Percentiles rank a stretch among this genome's conserved stretches.
Conservation (phyloP, 2,888 invertebrate species). For the Melinaea marsaeus region DNA sequence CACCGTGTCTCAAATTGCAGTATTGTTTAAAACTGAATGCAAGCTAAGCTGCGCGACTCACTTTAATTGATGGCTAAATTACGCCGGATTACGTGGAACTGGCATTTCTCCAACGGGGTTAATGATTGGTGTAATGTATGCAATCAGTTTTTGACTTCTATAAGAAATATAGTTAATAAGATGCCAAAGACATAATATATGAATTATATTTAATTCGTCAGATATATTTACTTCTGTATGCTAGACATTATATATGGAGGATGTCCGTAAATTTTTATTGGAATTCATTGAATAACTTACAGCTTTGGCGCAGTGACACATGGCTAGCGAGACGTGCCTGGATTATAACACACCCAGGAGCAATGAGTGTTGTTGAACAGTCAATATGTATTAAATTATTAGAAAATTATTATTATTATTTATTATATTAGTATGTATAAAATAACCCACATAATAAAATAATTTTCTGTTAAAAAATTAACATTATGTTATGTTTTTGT, state of each 20-base stretch:
- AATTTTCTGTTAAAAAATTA: too few species aligned
- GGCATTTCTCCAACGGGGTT: slow-evolving; percentile 5
- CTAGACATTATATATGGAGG: neutral
- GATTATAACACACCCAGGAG: slow-evolving; percentile 12
- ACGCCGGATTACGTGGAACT: slow-evolving; percentile 4
- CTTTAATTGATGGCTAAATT: neutral
- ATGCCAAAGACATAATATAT: neutral
- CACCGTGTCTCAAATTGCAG: too few species aligned
- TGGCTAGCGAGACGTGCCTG: slow-evolving; percentile 13
- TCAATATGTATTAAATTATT: neutral
- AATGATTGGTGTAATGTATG: slow-evolving; percentile 4
- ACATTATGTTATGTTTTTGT: too few species aligned
- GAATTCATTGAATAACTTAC: slow-evolving; percentile 18
- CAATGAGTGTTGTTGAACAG: neutral
- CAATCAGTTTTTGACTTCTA: slow-evolving; percentile 1
- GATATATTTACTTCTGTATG: neutral
- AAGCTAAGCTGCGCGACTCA: neutral
- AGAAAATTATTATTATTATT: neutral
- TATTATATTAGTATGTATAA: too few species aligned
- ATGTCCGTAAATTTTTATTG: slow-evolving; percentile 9
- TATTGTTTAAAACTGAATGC: neutral
- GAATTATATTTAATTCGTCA: neutral
- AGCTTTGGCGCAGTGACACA: slow-evolving; percentile 9
- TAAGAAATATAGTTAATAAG: neutral
- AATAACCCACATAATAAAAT: too few species aligned